These are phyloP conservation scores for Acipenser transmontanus DNA, from an alignment of 2,797 vertebrate species.

Conservation along the genomic window DNA sequence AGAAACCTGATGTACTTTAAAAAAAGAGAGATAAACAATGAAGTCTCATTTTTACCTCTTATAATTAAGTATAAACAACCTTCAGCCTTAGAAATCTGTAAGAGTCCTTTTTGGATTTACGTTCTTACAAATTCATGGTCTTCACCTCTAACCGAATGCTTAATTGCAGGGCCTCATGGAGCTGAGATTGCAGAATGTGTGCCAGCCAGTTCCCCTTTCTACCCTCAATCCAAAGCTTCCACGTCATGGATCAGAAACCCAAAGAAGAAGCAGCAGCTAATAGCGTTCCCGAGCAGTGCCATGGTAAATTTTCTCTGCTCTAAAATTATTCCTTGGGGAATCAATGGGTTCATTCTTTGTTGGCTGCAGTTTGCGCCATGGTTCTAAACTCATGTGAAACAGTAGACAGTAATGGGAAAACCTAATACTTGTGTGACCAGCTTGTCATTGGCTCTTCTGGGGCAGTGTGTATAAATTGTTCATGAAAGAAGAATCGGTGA, in stretches of 20 bases:
- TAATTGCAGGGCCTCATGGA: slow-evolving; percentile 24
- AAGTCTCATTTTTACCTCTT: too few relatives aligned
- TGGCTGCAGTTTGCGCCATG: slow-evolving; percentile 65
- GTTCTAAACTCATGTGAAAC: slow-evolving; percentile 80
- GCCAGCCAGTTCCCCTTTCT: slow-evolving; percentile 64
- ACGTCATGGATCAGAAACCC: slow-evolving; percentile 72
- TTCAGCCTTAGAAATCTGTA: too few relatives aligned
- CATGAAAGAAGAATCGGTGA: slow-evolving; percentile 66
- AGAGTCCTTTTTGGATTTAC: too few relatives aligned
- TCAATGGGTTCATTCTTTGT: slow-evolving; percentile 77
- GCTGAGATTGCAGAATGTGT: slow-evolving; percentile 35
- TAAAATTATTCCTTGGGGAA: slow-evolving; percentile 77
- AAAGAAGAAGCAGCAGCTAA: slow-evolving; percentile 61
- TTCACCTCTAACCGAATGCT: neutral
- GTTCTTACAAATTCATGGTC: too few relatives aligned
- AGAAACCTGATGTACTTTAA: too few relatives aligned
- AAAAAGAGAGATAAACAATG: too few relatives aligned
- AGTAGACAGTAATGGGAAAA: slow-evolving; percentile 87
- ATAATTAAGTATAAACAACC: too few relatives aligned
- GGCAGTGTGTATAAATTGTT: slow-evolving; percentile 67
- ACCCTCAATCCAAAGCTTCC: slow-evolving; percentile 58
- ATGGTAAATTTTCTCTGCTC: slow-evolving; percentile 68
- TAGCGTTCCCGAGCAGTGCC: slow-evolving; percentile 61
- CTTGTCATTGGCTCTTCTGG: slow-evolving; percentile 68
- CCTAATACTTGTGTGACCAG: slow-evolving; percentile 97